A percentile compares a stretch with the other conserved stretches of the same genome.
Conservation (phyloP, 2,888 invertebrate genomes). For the Mamestra brassicae region DNA sequence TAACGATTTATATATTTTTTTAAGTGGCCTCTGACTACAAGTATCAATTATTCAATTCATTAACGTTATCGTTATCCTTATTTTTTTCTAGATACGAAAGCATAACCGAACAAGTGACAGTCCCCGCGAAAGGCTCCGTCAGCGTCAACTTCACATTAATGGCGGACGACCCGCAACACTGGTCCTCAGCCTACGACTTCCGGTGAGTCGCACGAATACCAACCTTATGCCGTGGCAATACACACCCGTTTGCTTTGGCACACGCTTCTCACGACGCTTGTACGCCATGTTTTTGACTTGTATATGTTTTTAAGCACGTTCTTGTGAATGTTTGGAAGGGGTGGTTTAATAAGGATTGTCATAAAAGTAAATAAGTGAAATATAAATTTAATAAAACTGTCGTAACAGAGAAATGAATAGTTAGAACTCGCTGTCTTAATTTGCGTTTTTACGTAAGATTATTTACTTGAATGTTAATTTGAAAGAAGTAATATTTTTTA, state of each 20-base stretch:
- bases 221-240: conserved; percentile 43
- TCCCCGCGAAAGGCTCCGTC: conserved; percentile 91
- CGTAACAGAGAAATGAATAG: background rate
- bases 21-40: too few relatives aligned
- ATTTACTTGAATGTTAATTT: too few relatives aligned
- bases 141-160: conserved; percentile 95
- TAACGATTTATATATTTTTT: too few relatives aligned
- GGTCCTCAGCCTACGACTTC: conserved; percentile 96
- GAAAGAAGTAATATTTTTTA: too few relatives aligned
- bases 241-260: conserved; percentile 45
- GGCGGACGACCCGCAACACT: conserved; percentile 95
- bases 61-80: background rate
- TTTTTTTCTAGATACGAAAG: conserved; percentile 90
- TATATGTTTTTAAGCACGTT: conserved; percentile 51
- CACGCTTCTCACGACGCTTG: conserved; percentile 51
- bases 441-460: too few relatives aligned
- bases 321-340: conserved; percentile 42
- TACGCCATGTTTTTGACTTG: conserved; percentile 48
- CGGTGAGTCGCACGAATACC: conserved; percentile 83
- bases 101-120: conserved; percentile 91
- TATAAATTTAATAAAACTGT: background rate
- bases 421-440: too few relatives aligned
- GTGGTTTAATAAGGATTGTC: conserved; percentile 34
- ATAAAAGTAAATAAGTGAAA: background rate
- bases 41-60: too few relatives aligned